Conservation (phyloP, 2,888 invertebrate genomes). For the Ephialtes manifestator region DNA sequence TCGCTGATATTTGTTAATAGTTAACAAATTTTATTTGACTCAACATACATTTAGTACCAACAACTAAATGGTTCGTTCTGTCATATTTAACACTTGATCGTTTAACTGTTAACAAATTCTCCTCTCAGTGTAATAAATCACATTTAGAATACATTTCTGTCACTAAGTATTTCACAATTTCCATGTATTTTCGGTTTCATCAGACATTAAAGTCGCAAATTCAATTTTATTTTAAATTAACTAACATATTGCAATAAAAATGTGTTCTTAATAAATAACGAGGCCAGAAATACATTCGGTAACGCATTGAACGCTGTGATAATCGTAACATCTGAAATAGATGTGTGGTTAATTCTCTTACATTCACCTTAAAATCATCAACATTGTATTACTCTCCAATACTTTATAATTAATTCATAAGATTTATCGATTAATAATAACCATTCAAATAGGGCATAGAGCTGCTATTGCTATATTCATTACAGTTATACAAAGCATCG, state of each 20-base stretch:
- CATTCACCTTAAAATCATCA: neutral
- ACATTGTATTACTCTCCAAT: neutral
- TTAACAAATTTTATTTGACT: too few relatives aligned
- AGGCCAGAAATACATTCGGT: neutral
- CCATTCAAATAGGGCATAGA: constrained; percentile 1
- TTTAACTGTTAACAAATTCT: too few relatives aligned
- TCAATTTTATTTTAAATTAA: too few relatives aligned
- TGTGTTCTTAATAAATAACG: too few relatives aligned
- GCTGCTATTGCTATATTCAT: neutral
- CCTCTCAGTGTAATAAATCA: neutral
- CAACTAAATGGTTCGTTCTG: too few relatives aligned
- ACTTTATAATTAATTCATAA: constrained; percentile 42
- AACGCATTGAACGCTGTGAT: neutral
- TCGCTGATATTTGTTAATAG: too few relatives aligned
- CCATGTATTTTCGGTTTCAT: too few relatives aligned
- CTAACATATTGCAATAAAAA: too few relatives aligned
- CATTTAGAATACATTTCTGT: neutral
- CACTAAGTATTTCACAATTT: neutral
- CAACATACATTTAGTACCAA: too few relatives aligned
- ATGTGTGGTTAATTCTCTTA: neutral
- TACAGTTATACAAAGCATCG: constrained; percentile 48
- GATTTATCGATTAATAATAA: constrained; percentile 43
- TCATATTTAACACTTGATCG: too few relatives aligned
- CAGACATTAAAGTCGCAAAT: too few relatives aligned
- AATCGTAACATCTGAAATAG: neutral